phyloP scores from a whole-genome alignment of 2,888 invertebrate species.

The Pycnomerus fuliginosus region DNA sequence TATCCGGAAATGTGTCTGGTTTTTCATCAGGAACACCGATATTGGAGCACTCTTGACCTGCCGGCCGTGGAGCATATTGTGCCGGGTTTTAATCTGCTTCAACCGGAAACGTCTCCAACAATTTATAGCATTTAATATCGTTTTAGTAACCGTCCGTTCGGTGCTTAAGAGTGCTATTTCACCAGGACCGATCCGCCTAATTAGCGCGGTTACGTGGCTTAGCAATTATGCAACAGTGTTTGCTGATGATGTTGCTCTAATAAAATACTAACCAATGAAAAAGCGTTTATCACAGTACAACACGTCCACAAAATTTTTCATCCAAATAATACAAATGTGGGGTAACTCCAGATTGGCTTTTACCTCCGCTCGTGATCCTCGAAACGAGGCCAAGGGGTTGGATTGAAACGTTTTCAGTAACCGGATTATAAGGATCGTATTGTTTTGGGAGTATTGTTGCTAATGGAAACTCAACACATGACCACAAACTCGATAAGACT shows the following conservation, averaged over 20 bases:
- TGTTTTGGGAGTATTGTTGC: constrained; percentile 7
- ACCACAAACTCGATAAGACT: no score
- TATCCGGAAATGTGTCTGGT: no score
- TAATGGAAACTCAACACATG: constrained; percentile 14
- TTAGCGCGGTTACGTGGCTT: constrained; percentile 20
- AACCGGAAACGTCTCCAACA: constrained; percentile 16
- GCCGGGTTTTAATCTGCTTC: constrained; percentile 19
- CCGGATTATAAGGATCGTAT: constrained; percentile 11
- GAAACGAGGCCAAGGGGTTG: constrained; percentile 12
- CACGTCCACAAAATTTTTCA: no score
- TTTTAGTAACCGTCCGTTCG: constrained; percentile 24
- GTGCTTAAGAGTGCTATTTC: constrained; percentile 23
- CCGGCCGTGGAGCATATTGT: constrained; percentile 13
- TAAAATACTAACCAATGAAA: no score
- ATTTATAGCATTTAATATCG: constrained; percentile 29
- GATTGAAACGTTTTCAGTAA: constrained; percentile 14
- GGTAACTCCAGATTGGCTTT: no score
- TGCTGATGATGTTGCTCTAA: constrained; percentile 21
- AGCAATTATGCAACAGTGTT: constrained; percentile 15
- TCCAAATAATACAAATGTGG: no score
- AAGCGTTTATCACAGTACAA: no score
- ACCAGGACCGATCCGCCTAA: constrained; percentile 15
- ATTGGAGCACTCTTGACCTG: no score
- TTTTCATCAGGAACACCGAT: no score
- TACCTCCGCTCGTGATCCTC: constrained; percentile 4